Conservation (phyloP, 2,113 vertebrate genomes). For the Antechinus stuartii region DNA sequence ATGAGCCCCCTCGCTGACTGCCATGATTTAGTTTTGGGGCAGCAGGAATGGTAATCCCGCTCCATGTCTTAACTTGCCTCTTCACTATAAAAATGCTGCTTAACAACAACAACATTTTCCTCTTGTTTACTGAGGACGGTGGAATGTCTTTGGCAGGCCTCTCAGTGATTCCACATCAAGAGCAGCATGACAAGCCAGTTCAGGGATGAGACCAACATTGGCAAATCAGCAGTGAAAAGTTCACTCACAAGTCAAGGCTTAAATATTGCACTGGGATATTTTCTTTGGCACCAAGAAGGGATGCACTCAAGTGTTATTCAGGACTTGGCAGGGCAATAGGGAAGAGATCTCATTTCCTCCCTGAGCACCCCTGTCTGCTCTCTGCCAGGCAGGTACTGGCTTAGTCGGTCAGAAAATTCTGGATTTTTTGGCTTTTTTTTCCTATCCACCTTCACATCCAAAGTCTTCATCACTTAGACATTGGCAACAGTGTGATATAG, state of each 20-base stretch:
- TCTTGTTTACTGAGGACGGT: slow-evolving; percentile 79
- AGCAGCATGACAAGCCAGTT: slow-evolving; percentile 78
- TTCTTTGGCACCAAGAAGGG: slow-evolving; percentile 71
- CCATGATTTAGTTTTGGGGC: slow-evolving; percentile 51
- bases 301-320: slow-evolving; percentile 66
- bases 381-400: background rate
- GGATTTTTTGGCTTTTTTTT: background rate
- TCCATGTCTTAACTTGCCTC: slow-evolving; percentile 77
- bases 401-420: background rate
- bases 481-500: background rate
- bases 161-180: slow-evolving; percentile 79
- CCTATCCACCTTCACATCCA: background rate
- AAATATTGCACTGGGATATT: slow-evolving; percentile 79
- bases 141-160: slow-evolving; percentile 81
- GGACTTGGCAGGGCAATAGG: slow-evolving; percentile 65
- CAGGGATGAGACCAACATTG: slow-evolving; percentile 80
- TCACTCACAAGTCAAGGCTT: slow-evolving; percentile 79
- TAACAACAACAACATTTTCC: slow-evolving; percentile 74
- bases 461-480: background rate
- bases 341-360: slow-evolving; percentile 55
- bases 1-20: slow-evolving; percentile 65
- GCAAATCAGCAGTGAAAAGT: slow-evolving; percentile 80
- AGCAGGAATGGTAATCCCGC: slow-evolving; percentile 73
- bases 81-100: slow-evolving; percentile 69
- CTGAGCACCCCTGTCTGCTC: background rate